These are phyloP conservation scores for Lamprotornis superbus DNA, from an alignment of 2,113 vertebrate genomes.

Conservation along the genomic window DNA sequence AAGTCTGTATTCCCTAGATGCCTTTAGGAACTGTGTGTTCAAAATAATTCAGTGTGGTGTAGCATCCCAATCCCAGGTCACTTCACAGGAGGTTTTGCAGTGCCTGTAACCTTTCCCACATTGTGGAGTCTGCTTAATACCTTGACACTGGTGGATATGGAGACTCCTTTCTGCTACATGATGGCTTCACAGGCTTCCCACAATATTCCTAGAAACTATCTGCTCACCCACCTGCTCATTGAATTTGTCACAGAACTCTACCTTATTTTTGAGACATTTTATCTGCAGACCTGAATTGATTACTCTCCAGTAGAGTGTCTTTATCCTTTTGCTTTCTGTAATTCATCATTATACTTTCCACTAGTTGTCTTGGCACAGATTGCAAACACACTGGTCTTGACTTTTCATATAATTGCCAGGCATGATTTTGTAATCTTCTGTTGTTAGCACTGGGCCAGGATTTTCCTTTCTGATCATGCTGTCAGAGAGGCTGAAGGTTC, in stretches of 20 bases:
- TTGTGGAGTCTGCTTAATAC: neutral
- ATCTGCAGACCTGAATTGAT: neutral
- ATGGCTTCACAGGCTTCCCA: neutral
- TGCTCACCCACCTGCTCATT: neutral
- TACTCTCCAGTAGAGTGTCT: neutral
- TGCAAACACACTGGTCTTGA: neutral
- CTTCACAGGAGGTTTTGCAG: neutral
- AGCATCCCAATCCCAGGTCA: neutral
- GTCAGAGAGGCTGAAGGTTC: neutral
- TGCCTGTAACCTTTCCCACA: neutral
- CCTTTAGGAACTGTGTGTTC: neutral
- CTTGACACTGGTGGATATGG: neutral
- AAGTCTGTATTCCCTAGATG: neutral
- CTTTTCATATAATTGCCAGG: neutral
- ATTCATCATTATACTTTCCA: neutral
- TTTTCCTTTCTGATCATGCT: neutral
- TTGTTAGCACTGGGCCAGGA: neutral
- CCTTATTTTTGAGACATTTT: neutral
- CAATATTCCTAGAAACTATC: neutral
- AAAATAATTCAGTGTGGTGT: neutral
- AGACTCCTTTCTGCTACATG: fast-evolving
- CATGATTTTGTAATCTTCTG: neutral
- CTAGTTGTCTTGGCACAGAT: neutral
- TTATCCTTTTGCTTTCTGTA: neutral
- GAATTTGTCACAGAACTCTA: neutral